Conservation (phyloP, 2,888 invertebrate genomes). For the Tillus elongatus region DNA sequence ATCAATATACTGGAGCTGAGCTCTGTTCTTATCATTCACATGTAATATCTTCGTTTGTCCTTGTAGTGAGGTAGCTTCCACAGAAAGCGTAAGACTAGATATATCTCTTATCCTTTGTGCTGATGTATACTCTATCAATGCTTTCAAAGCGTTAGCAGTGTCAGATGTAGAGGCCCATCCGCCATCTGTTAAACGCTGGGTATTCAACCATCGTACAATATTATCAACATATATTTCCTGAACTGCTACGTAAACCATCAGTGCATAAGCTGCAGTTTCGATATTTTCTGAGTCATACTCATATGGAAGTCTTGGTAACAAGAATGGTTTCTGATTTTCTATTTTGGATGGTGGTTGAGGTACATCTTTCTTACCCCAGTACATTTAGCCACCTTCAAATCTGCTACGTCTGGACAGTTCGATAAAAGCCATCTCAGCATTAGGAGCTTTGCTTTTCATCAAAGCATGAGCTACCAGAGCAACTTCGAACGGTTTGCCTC, state of each 20-base stretch:
- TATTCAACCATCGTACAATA: constrained; percentile 85
- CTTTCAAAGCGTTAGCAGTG: constrained; percentile 79
- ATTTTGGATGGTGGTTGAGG: constrained; percentile 75
- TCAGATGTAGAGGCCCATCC: constrained; percentile 54
- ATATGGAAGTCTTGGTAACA: constrained; percentile 78
- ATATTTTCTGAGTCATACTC: constrained; percentile 85
- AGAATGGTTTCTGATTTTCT: constrained; percentile 87
- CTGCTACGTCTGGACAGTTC: constrained; percentile 58
- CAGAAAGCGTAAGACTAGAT: constrained; percentile 59
- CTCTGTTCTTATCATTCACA: constrained; percentile 69
- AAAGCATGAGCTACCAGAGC: constrained; percentile 87
- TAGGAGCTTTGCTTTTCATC: constrained; percentile 72
- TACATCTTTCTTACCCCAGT: constrained; percentile 74
- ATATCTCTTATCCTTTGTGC: constrained; percentile 79
- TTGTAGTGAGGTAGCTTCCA: constrained; percentile 75
- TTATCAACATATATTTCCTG: constrained; percentile 74
- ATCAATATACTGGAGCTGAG: constrained; percentile 67
- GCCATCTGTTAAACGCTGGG: constrained; percentile 76
- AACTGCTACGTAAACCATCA: constrained; percentile 78
- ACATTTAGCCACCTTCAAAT: constrained; percentile 69
- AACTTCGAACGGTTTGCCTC: constrained; percentile 71
- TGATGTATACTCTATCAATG: constrained; percentile 81
- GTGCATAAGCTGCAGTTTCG: constrained; percentile 85
- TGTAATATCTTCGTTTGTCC: constrained; percentile 53
- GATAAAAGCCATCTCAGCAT: constrained; percentile 72